Percentiles rank a stretch among this genome's conserved stretches.
Conservation (phyloP, 2,888 invertebrate genomes). For the Orchesella flavescens region DNA sequence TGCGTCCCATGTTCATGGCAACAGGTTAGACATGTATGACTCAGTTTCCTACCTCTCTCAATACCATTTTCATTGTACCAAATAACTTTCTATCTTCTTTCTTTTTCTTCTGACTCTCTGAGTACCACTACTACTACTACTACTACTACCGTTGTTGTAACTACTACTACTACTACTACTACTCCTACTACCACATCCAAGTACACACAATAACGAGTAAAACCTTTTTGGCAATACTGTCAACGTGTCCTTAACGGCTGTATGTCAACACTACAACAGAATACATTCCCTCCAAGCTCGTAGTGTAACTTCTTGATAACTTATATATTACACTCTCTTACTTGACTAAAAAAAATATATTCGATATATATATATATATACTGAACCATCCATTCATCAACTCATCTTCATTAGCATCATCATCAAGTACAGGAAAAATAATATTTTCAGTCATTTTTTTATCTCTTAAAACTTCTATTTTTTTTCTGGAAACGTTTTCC, state of each 20-base stretch:
- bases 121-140: conserved; percentile 57
- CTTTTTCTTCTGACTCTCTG: conserved; percentile 53
- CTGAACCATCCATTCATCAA: conserved; percentile 5
- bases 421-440: conserved; percentile 21
- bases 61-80: conserved; percentile 64
- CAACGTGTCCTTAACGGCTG: conserved; percentile 47
- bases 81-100: conserved; percentile 63
- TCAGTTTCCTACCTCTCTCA: conserved; percentile 68
- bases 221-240: conserved; percentile 40
- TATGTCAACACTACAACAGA: conserved; percentile 51
- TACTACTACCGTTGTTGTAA: conserved; percentile 54
- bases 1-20: conserved; percentile 99
- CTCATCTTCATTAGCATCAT: conserved; percentile 6
- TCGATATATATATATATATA: conserved; percentile 10
- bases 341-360: conserved; percentile 14
- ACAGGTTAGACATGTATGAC: conserved; percentile 82
- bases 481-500: conserved; percentile 1
- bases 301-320: conserved; percentile 20
- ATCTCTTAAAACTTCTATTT: background rate
- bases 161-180: conserved; percentile 53
- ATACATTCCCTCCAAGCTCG: conserved; percentile 39
- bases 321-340: conserved; percentile 3
- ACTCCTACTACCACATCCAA: conserved; percentile 60
- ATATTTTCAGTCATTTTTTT: background rate
- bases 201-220: conserved; percentile 65